Percentiles rank a stretch among this genome's conserved stretches.
These are phyloP conservation scores for Mormyrus iriodes DNA, from an alignment of 2,113 vertebrate species.

Conservation along the genomic window DNA sequence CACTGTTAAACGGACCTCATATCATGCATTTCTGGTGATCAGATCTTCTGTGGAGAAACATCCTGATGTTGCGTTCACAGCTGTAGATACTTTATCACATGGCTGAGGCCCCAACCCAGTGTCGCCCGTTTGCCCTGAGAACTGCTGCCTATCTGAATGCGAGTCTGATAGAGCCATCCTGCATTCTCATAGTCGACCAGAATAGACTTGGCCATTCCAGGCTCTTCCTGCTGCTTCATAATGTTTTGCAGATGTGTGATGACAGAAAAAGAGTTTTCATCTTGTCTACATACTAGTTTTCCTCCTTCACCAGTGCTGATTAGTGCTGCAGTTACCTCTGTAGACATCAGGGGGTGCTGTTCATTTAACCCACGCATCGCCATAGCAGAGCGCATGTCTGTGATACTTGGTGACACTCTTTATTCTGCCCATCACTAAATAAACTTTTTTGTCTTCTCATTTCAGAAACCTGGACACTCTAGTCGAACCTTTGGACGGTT, in stretches of 20 bases:
- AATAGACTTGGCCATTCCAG: neutral
- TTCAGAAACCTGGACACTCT: slow-evolving; percentile 79
- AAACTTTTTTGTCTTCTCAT: slow-evolving; percentile 58
- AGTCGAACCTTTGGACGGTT: slow-evolving; percentile 76
- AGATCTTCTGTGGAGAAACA: too few relatives aligned
- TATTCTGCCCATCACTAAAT: neutral
- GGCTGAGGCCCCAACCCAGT: too few relatives aligned
- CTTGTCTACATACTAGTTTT: neutral
- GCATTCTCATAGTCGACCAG: neutral
- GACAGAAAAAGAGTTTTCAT: neutral
- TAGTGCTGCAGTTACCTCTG: neutral
- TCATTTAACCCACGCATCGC: neutral
- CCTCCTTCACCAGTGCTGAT: neutral
- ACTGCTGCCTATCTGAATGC: neutral
- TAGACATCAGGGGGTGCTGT: neutral
- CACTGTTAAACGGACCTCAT: too few relatives aligned
- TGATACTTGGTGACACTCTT: neutral
- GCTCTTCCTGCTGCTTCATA: neutral
- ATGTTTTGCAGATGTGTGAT: neutral
- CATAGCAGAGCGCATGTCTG: neutral
- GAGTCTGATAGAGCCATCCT: neutral
- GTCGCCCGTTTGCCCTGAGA: neutral
- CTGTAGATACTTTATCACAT: too few relatives aligned
- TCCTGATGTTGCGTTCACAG: too few relatives aligned
- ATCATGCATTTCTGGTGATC: too few relatives aligned